Evolutionary conservation across 1,140 invertebrate species (phyloP).

Genomic region (Euschistus heros): DNA sequence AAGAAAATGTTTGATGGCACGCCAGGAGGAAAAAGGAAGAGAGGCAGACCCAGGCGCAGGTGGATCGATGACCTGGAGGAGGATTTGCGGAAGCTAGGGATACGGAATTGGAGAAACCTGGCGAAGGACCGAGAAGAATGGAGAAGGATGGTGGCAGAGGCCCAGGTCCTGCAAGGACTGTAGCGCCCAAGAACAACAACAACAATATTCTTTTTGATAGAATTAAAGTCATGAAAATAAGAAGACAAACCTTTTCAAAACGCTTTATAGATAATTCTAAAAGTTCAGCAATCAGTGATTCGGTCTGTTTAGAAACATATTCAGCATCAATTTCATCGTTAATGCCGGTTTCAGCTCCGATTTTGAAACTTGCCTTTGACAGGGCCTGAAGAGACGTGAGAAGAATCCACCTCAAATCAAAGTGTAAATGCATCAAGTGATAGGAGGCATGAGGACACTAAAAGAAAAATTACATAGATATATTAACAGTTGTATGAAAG

Average conservation of each 20-base stretch:
- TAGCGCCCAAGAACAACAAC: neutral
- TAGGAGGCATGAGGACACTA: conserved; percentile 38
- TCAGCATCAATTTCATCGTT: neutral
- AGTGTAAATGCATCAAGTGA: conserved; percentile 39
- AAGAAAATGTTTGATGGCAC: too few relatives aligned
- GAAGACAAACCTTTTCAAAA: conserved; percentile 22
- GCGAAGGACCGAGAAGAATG: too few relatives aligned
- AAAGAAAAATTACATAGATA: conserved; percentile 15
- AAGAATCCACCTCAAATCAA: conserved; percentile 39
- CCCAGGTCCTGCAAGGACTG: neutral
- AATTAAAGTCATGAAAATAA: neutral
- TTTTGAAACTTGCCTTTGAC: neutral
- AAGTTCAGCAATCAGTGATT: conserved; percentile 11
- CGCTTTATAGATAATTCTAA: conserved; percentile 16
- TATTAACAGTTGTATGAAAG: conserved; percentile 9
- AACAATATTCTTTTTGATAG: neutral
- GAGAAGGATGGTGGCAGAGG: neutral
- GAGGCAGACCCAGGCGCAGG: too few relatives aligned
- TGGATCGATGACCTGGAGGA: too few relatives aligned
- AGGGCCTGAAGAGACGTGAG: conserved; percentile 27
- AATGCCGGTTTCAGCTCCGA: neutral
- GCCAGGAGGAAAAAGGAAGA: too few relatives aligned
- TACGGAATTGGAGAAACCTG: too few relatives aligned
- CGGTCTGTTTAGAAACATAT: neutral
- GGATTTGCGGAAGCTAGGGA: too few relatives aligned